Evolutionary conservation across 2,888 invertebrate species (phyloP).

Genomic region (Petrolisthes cinctipes): DNA sequence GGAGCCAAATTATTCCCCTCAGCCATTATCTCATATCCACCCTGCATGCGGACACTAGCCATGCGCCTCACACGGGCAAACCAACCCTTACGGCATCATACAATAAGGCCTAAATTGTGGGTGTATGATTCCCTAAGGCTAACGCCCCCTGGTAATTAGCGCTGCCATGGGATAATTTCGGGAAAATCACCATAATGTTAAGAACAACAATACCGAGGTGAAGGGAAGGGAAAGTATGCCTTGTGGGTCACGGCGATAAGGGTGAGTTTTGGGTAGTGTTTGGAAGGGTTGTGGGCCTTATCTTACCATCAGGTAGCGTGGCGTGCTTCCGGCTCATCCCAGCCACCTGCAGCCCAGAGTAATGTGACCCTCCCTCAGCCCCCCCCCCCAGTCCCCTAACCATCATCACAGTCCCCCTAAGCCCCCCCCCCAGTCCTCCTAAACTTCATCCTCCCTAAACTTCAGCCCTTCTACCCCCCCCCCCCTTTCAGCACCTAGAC

Average conservation of each 20-base stretch:
- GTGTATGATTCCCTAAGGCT: not conserved
- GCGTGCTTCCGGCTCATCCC: constrained; percentile 26
- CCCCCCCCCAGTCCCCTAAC: not conserved
- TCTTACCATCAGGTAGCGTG: constrained; percentile 28
- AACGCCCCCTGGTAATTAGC: constrained; percentile 16
- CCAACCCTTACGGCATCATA: no score
- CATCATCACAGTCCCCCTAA: not conserved
- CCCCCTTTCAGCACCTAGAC: not conserved
- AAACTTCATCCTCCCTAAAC: not conserved
- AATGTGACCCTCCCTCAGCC: not conserved
- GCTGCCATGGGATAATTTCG: constrained; percentile 12
- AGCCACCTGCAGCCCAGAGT: not conserved
- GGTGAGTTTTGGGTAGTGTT: constrained; percentile 6
- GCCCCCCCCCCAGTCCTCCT: not conserved
- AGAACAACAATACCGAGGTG: constrained; percentile 3
- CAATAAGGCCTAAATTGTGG: not conserved
- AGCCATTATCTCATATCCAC: constrained; percentile 12
- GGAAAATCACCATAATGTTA: constrained; percentile 17
- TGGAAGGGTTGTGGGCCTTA: constrained; percentile 24
- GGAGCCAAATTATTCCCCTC: constrained; percentile 5
- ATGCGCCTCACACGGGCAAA: no score
- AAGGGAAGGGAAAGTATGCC: not conserved
- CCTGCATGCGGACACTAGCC: constrained; percentile 1
- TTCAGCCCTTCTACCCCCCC: not conserved
- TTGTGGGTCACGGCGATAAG: not conserved